Conservation (phyloP, 2,113 vertebrate species). For the Hippocampus guttulatus region DNA sequence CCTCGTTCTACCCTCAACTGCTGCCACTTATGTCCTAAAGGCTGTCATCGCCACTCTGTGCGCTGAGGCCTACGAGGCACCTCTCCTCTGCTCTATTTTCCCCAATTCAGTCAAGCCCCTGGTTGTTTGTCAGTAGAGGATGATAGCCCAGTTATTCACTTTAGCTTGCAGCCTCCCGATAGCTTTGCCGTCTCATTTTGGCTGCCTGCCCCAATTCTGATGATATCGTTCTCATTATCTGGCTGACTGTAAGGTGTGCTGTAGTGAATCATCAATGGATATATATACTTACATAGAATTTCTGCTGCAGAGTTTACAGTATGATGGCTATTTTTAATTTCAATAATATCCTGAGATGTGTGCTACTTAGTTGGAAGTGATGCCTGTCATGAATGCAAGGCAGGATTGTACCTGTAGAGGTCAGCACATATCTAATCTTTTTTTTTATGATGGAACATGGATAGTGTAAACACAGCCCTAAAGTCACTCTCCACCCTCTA, state of each 20-base stretch:
- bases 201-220: constrained; percentile 13
- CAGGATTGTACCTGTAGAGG: constrained; percentile 64
- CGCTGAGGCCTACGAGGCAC: constrained; percentile 51
- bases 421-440: constrained; percentile 66
- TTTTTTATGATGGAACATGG: constrained; percentile 18
- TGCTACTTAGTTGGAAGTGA: constrained; percentile 31
- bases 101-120: constrained; percentile 66
- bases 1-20: constrained; percentile 64
- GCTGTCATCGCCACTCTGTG: constrained; percentile 69
- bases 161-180: constrained; percentile 57
- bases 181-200: constrained; percentile 55
- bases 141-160: constrained; percentile 61
- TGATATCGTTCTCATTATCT: constrained; percentile 18
- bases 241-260: background rate
- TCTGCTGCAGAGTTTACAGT: background rate
- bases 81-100: constrained; percentile 55
- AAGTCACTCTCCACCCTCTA: constrained; percentile 1
- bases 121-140: constrained; percentile 64
- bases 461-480: constrained; percentile 8
- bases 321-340: constrained; percentile 4
- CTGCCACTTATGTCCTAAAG: constrained; percentile 64
- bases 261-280: background rate
- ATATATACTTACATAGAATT: background rate
- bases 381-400: constrained; percentile 56
- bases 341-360: constrained; percentile 17